Evolutionary conservation across 2,888 invertebrate species (phyloP).

Genomic region (Drosophila birchii): DNA sequence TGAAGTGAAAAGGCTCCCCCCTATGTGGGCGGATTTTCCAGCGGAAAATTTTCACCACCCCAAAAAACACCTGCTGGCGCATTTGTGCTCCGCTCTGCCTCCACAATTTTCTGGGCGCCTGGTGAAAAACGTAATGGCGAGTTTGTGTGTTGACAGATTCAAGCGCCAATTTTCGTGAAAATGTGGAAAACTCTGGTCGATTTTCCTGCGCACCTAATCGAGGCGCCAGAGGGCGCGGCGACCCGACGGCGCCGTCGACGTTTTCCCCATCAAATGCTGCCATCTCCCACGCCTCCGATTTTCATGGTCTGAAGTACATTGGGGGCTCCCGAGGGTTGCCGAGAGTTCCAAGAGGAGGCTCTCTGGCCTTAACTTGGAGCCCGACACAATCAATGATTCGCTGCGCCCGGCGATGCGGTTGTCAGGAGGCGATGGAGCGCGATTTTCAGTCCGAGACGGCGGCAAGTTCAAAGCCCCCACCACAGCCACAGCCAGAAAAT

Average conservation of each 20-base stretch:
- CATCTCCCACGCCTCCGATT: conserved; percentile 30
- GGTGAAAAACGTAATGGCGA: conserved; percentile 78
- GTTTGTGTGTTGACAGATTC: conserved; percentile 77
- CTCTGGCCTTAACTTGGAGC: conserved; percentile 13
- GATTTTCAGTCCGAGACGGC: conserved; percentile 33
- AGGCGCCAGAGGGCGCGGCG: conserved; percentile 81
- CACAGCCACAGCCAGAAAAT: conserved; percentile 7
- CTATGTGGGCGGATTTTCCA: conserved; percentile 25
- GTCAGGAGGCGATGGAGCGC: conserved; percentile 68
- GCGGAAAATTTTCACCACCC: conserved; percentile 18
- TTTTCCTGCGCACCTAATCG: conserved; percentile 71
- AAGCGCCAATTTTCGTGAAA: conserved; percentile 63
- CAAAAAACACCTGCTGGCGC: conserved; percentile 20
- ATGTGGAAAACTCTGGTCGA: conserved; percentile 7
- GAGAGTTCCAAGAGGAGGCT: conserved; percentile 13
- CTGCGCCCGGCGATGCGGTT: conserved; percentile 67
- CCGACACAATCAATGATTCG: conserved; percentile 74
- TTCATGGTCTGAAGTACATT: conserved; percentile 4
- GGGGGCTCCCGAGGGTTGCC: conserved; percentile 15
- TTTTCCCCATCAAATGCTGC: conserved; percentile 43
- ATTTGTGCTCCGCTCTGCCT: not conserved
- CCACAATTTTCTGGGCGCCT: conserved; percentile 62
- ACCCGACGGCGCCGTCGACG: conserved; percentile 78
- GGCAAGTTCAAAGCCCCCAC: conserved; percentile 50
- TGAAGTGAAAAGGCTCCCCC: conserved; percentile 53